Evolutionary conservation across 2,113 vertebrate genomes (phyloP).

Genomic region (Cavia porcellus): DNA sequence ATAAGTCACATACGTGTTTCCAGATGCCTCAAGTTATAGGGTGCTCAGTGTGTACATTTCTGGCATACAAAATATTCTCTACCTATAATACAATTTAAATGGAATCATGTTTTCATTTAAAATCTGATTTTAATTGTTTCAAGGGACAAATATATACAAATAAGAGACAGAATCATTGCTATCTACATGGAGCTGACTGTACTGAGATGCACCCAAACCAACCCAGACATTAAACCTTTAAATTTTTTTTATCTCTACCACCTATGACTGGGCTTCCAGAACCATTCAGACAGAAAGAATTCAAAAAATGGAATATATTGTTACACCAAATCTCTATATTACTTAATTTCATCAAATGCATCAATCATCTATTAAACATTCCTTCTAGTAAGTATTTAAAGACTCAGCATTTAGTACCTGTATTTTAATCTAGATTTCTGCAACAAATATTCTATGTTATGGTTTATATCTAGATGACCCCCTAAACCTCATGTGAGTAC

Average conservation of each 20-base stretch:
- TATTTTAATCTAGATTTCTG: slow-evolving; percentile 7
- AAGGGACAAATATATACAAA: background rate
- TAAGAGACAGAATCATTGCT: background rate
- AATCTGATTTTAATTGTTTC: background rate
- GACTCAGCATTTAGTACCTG: background rate
- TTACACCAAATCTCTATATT: background rate
- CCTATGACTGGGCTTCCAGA: background rate
- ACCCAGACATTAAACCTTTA: background rate
- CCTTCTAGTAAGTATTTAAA: background rate
- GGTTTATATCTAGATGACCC: background rate
- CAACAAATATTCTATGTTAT: background rate
- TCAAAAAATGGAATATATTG: background rate
- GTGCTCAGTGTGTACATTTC: background rate
- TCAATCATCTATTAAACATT: background rate
- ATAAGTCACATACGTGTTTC: background rate
- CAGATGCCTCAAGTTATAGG: background rate
- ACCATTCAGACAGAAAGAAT: background rate
- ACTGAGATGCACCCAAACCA: background rate
- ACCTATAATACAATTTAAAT: background rate
- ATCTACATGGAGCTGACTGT: background rate
- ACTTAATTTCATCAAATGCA: slow-evolving; percentile 20
- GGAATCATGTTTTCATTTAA: slow-evolving; percentile 6
- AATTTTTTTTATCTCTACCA: background rate
- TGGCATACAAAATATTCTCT: background rate
- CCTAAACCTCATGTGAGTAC: background rate